Evolutionary conservation across 2,797 vertebrate species (phyloP).

Genomic region (Xerus rutilus): DNA sequence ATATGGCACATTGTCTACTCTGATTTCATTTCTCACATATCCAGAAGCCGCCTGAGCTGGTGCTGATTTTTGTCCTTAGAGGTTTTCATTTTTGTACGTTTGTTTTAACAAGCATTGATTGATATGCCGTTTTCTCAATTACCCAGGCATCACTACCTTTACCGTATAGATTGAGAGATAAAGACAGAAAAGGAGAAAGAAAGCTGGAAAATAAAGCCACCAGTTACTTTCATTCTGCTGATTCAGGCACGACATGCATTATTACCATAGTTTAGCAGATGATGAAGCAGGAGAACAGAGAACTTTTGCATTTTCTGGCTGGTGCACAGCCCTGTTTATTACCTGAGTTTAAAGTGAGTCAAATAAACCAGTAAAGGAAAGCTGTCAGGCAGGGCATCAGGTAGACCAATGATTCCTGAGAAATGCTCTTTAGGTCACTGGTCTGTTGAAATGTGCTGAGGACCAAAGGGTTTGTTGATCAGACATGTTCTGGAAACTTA

Average conservation of each 20-base stretch:
- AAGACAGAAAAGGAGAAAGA: slow-evolving; percentile 53
- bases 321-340: background rate
- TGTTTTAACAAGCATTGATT: slow-evolving; percentile 79
- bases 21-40: slow-evolving; percentile 77
- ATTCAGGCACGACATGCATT: background rate
- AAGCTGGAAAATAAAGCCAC: background rate
- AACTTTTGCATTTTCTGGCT: background rate
- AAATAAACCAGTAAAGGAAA: background rate
- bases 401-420: background rate
- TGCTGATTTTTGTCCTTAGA: slow-evolving; percentile 75
- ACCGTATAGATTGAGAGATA: slow-evolving; percentile 54
- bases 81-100: slow-evolving; percentile 61
- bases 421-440: background rate
- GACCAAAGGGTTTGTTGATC: background rate
- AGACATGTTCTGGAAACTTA: slow-evolving; percentile 41
- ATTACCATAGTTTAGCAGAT: background rate
- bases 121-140: slow-evolving; percentile 76
- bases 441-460: background rate
- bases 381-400: background rate
- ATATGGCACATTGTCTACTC: slow-evolving; percentile 65
- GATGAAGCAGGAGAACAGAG: background rate
- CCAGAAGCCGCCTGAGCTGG: slow-evolving; percentile 61
- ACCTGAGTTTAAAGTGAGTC: background rate
- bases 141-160: slow-evolving; percentile 50
- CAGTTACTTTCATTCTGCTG: background rate